A percentile compares a stretch with the other conserved stretches of the same genome.
Evolutionary conservation across 2,113 vertebrate species (phyloP).

Genomic region (Gymnorhina tibicen): DNA sequence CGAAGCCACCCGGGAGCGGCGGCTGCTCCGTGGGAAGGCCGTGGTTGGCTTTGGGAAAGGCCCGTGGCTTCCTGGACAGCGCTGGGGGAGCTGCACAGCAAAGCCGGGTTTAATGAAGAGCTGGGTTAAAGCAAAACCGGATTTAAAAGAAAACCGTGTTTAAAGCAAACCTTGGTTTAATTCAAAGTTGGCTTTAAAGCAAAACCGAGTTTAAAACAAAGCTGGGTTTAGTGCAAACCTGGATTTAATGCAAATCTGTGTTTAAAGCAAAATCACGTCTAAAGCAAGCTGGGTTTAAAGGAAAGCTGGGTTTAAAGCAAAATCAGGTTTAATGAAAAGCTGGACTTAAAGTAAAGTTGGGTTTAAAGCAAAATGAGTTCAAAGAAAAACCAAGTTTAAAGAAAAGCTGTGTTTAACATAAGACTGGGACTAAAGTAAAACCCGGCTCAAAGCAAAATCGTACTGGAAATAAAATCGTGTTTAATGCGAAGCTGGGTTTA

Average conservation of each 20-base stretch:
- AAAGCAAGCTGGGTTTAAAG: neutral
- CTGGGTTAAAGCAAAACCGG: neutral
- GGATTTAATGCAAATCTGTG: neutral
- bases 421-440: neutral
- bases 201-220: neutral
- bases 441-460: neutral
- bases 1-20: neutral
- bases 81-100: neutral
- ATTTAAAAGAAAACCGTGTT: neutral
- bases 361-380: neutral
- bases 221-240: neutral
- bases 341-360: neutral
- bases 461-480: neutral
- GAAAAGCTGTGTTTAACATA: neutral
- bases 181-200: neutral
- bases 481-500: neutral
- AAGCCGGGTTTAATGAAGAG: neutral
- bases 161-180: neutral
- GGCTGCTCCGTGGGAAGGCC: neutral
- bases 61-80: accelerated
- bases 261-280: neutral
- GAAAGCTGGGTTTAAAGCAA: neutral
- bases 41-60: neutral
- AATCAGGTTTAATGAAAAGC: neutral
- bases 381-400: neutral